Base-by-base conservation (phyloP, 2,888 invertebrate species). In the Polietes domitor region DNA sequence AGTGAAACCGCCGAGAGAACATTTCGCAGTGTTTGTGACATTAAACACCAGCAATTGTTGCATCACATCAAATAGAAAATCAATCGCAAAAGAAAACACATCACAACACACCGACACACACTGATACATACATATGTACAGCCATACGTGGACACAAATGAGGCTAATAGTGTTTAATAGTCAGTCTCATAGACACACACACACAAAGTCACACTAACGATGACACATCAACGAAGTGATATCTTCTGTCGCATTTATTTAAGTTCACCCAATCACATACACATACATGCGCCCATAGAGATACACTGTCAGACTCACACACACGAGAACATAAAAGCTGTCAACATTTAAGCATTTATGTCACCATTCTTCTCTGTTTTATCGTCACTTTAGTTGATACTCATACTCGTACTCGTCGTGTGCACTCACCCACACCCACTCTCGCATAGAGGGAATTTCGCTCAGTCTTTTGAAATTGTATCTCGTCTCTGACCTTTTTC, bases 321-420 rank as follows among this genome's bases (percentile, higher is more conserved):
- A 61, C 28, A 61, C 28, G 12, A 7, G 77, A 43, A 58, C 58
- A 26, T 70, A 74, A 74, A 68, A 58, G 50, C 19, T 74, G 81
- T 82, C 81, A 77, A 50, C 77, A 82, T 82, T 77, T 73, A 74
- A 61, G 68, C 74, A 74, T 74, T 77, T 82, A 77, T 82, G 77
- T 70, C 82, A 71, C 70, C 74, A 74, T 70, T 77, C 77, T 21
- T 73, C 65, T 77, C 77, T 58, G 26, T 76, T 73, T 82, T 77
- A 82, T 82, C 70, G 73, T 43, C 82, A 82, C 77, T 68, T 74
- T 72, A 37, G 50, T 19, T 47, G 9, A 32, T 32, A 5, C 32
- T 47, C n/a, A 1, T 47, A 12, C n/a, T 3, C n/a, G n/a, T n/a
- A n/a, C n/a, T n/a, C n/a, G n/a, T 15, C n/a, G 0, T 47, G 1